phyloP scores from a whole-genome alignment of 2,888 invertebrate species.

The Lasioglossum malachurum region DNA sequence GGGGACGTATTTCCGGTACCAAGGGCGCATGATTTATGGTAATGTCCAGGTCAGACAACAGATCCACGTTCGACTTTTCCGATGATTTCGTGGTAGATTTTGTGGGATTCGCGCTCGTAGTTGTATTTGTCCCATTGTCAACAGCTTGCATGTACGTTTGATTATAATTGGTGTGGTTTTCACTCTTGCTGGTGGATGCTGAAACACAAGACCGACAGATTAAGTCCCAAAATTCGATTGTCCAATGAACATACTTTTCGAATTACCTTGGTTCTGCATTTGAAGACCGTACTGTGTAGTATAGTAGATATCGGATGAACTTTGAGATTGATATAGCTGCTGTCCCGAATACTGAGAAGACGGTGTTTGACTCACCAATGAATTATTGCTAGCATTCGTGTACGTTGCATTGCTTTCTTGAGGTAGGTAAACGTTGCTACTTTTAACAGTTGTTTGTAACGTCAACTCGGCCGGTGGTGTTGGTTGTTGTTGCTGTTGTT shows the following conservation, averaged over 20 bases:
- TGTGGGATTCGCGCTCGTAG: constrained; percentile 70
- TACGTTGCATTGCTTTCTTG: constrained; percentile 74
- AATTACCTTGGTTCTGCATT: constrained; percentile 72
- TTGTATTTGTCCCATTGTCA: constrained; percentile 71
- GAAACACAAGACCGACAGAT: not conserved
- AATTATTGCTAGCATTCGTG: constrained; percentile 78
- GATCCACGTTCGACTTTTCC: constrained; percentile 87
- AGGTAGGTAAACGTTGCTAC: constrained; percentile 38
- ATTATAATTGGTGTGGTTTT: constrained; percentile 67
- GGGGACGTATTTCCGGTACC: constrained; percentile 86
- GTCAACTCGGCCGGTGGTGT: constrained; percentile 5
- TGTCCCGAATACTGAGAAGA: constrained; percentile 77
- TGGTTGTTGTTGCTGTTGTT: not conserved
- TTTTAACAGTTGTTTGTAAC: not conserved
- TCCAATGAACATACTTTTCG: not conserved
- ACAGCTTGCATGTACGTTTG: constrained; percentile 82
- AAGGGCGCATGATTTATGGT: constrained; percentile 89
- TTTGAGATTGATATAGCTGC: constrained; percentile 65
- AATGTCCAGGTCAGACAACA: constrained; percentile 92
- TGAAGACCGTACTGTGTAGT: constrained; percentile 74
- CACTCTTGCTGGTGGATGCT: constrained; percentile 50
- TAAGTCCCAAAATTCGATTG: not conserved
- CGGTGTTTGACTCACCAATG: constrained; percentile 77
- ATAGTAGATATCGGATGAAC: constrained; percentile 73
- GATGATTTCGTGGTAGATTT: constrained; percentile 62